phyloP scores from a whole-genome alignment of 2,888 invertebrate genomes.

The Callyntrura sp. region DNA sequence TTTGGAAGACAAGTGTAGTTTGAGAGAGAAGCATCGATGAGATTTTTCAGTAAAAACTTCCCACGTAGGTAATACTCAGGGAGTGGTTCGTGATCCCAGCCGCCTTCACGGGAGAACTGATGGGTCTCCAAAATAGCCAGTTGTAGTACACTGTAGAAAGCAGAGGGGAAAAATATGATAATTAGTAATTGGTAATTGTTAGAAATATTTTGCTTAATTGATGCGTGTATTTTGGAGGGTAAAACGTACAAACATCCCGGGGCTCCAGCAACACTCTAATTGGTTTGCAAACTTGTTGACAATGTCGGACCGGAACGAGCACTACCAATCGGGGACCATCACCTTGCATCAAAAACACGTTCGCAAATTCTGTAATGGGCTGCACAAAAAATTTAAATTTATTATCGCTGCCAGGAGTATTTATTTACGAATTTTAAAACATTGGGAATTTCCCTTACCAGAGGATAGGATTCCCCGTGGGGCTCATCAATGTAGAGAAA shows the following conservation, averaged over 20 bases:
- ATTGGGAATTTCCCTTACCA: constrained; percentile 85
- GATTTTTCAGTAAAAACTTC: constrained; percentile 90
- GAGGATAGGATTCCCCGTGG: constrained; percentile 88
- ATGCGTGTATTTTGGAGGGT: too few species aligned
- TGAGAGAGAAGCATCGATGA: not conserved
- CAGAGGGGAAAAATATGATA: constrained; percentile 44
- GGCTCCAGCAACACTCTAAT: constrained; percentile 90
- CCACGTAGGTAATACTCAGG: constrained; percentile 88
- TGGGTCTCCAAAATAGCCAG: constrained; percentile 93
- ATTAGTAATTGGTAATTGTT: too few species aligned
- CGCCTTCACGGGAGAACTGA: constrained; percentile 88
- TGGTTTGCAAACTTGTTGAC: constrained; percentile 90
- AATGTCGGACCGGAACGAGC: constrained; percentile 92
- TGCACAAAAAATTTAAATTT: constrained; percentile 82
- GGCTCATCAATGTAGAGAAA: constrained; percentile 91
- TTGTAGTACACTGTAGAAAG: constrained; percentile 91
- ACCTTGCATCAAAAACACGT: constrained; percentile 91
- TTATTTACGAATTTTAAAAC: too few species aligned
- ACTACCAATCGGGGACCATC: constrained; percentile 91
- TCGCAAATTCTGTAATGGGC: constrained; percentile 94
- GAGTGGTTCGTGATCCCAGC: constrained; percentile 85
- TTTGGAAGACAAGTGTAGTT: constrained; percentile 19
- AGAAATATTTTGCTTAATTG: not conserved
- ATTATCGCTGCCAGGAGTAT: too few species aligned
- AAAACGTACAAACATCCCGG: constrained; percentile 91